phyloP scores from a whole-genome alignment of 1,140 invertebrate species.

The Vollenhovia emeryi region DNA sequence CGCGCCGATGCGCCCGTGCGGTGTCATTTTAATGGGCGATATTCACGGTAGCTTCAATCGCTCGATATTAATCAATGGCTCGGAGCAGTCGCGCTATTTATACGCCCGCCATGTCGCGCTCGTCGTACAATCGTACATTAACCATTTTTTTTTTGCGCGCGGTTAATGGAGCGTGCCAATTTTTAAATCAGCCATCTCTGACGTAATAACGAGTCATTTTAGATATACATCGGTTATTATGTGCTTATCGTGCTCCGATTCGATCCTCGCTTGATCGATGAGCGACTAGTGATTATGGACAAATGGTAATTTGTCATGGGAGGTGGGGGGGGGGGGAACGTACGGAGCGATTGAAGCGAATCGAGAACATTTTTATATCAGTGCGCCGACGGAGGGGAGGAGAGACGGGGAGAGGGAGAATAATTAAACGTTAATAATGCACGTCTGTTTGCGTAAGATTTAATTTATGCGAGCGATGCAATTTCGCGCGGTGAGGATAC shows the following conservation, averaged over 20 bases:
- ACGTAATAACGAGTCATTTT: conserved; percentile 38
- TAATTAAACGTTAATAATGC: neutral
- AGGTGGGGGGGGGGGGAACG: too few relatives aligned
- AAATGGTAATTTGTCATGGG: neutral
- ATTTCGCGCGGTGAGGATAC: neutral
- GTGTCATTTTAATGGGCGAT: conserved; percentile 34
- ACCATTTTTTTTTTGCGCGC: conserved; percentile 43
- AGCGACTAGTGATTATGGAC: neutral
- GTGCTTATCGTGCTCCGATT: conserved; percentile 25
- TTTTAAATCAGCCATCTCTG: conserved; percentile 36
- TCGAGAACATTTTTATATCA: neutral
- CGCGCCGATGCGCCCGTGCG: conserved; percentile 1
- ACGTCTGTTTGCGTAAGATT: conserved; percentile 6
- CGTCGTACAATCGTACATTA: conserved; percentile 23
- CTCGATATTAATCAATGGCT: conserved; percentile 61
- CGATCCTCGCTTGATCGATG: conserved; percentile 19
- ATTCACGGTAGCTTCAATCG: conserved; percentile 44
- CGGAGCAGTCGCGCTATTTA: conserved; percentile 58
- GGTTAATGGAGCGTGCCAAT: conserved; percentile 23
- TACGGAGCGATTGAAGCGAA: neutral
- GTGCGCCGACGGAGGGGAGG: neutral
- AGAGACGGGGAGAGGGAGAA: neutral
- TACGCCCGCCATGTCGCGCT: conserved; percentile 14
- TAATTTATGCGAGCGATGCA: neutral
- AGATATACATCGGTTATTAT: conserved; percentile 40